Conservation (phyloP, 2,888 invertebrate genomes). For the Melieria crassipennis region DNA sequence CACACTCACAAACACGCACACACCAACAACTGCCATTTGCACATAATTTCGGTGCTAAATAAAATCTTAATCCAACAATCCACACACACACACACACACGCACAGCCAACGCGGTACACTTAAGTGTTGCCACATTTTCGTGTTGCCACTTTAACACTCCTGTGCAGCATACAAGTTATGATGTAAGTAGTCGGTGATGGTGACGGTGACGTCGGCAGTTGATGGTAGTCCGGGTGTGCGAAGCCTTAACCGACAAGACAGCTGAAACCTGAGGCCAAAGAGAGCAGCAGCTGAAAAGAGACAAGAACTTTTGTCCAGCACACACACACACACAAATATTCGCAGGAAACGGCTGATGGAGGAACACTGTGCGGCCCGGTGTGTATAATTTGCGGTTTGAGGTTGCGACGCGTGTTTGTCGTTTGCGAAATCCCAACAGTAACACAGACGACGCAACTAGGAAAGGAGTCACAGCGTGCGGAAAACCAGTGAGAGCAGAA, state of each 20-base stretch:
- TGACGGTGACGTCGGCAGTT: not conserved
- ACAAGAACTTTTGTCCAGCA: not conserved
- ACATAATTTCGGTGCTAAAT: conserved; percentile 23
- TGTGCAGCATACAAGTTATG: conserved; percentile 29
- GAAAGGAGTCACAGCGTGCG: not conserved
- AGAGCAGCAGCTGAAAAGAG: no score
- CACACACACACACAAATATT: not conserved
- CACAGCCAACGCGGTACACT: conserved; percentile 3
- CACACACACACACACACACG: conserved; percentile 16
- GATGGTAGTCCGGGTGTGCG: not conserved
- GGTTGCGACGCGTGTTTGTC: conserved; percentile 22
- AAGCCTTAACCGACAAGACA: no score
- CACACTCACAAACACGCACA: not conserved
- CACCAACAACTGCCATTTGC: not conserved
- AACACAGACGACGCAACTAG: not conserved
- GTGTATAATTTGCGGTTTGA: conserved; percentile 26
- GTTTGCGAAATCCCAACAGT: not conserved
- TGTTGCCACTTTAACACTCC: conserved; percentile 33
- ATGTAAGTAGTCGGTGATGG: conserved; percentile 17
- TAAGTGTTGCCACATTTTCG: conserved; percentile 25
- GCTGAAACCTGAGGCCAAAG: no score
- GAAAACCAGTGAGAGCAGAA: not conserved
- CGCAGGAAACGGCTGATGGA: not conserved
- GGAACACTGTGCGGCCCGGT: conserved; percentile 1
- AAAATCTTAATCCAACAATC: conserved; percentile 29